Conservation (phyloP, 2,113 vertebrate genomes). For the Agapornis roseicollis region DNA sequence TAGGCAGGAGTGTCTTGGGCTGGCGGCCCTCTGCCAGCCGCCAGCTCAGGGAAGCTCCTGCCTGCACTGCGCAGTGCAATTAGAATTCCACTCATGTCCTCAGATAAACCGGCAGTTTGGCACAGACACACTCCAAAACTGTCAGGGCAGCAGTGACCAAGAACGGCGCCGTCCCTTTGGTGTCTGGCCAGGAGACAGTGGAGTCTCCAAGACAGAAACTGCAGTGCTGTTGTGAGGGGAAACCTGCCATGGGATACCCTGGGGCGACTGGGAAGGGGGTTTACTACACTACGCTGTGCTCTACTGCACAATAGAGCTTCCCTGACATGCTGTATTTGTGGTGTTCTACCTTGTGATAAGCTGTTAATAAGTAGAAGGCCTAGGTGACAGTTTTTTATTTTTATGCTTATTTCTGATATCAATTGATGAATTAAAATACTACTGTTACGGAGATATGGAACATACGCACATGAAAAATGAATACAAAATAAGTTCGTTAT, state of each 20-base stretch:
- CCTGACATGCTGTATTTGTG: fast-evolving
- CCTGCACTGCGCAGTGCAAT: fast-evolving
- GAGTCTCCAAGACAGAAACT: fast-evolving
- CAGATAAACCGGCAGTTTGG: fast-evolving
- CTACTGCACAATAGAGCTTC: background rate
- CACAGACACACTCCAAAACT: fast-evolving
- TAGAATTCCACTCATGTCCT: background rate
- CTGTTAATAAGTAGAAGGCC: background rate
- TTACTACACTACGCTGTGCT: fast-evolving
- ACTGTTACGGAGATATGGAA: background rate
- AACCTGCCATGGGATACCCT: fast-evolving
- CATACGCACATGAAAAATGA: background rate
- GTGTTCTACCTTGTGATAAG: background rate
- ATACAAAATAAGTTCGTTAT: background rate
- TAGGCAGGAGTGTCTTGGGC: background rate
- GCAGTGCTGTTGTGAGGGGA: fast-evolving
- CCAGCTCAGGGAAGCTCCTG: background rate
- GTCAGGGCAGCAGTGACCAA: fast-evolving
- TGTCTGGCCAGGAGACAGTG: background rate
- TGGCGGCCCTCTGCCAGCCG: background rate
- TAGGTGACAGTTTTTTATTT: background rate
- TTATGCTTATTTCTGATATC: background rate
- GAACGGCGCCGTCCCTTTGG: fast-evolving
- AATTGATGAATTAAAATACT: background rate
- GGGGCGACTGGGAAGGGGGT: background rate